phyloP scores from a whole-genome alignment of 2,797 vertebrate genomes.

The Dendrocincla tyrannina region DNA sequence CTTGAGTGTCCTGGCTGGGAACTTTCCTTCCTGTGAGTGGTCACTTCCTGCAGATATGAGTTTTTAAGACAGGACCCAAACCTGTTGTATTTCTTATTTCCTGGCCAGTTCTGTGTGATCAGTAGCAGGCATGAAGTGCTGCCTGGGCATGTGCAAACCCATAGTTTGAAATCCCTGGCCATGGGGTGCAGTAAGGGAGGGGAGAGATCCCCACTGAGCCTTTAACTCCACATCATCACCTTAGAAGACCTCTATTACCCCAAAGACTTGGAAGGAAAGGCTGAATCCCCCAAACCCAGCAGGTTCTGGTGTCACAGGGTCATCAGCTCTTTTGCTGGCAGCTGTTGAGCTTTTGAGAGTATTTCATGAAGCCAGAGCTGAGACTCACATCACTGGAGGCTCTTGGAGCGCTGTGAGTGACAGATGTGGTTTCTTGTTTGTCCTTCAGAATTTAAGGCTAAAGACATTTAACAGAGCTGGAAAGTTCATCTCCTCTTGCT shows the following conservation, averaged over 20 bases:
- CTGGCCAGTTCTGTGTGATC: neutral
- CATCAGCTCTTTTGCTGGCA: neutral
- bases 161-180: accelerated
- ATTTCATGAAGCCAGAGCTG: neutral
- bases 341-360: neutral
- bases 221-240: neutral
- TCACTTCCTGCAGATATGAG: neutral
- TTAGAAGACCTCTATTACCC: neutral
- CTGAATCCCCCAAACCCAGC: neutral
- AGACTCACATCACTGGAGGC: neutral
- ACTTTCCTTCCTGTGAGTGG: neutral
- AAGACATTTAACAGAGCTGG: neutral
- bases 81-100: neutral
- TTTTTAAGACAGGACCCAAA: neutral
- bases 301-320: neutral
- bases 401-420: neutral
- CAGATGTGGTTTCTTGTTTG: neutral
- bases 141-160: neutral
- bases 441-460: neutral
- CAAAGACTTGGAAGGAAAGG: neutral
- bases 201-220: neutral
- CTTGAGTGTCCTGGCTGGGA: neutral
- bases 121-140: neutral
- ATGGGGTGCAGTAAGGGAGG: neutral
- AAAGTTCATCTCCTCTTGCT: neutral